Evolutionary conservation across 2,888 invertebrate species (phyloP), one percentile per base, ranked within the genome.

Genomic region (Melitaea athalia): DNA sequence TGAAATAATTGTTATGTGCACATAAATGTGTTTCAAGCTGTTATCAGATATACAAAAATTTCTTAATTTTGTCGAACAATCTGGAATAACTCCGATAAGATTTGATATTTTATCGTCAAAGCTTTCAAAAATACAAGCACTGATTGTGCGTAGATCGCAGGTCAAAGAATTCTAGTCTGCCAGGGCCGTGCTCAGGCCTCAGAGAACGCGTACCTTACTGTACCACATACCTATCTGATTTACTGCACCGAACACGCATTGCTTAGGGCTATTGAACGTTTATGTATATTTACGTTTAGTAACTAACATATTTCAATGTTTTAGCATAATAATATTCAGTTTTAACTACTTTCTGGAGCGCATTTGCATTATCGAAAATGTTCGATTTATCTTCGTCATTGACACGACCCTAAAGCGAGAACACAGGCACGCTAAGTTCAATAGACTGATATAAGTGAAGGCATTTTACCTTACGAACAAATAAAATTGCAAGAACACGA

Each of bases 401-500:
- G 50, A 50, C 55, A 15, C 68, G 69, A 57, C 72, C 74, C 73
- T 73, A 71, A 49, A 45, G 31, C 55, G 64, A 71, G 64, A 61
- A 70, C 72, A 69, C 72, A 74, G 68, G 72, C 72, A 70, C 67
- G 68, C 72, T 72, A 75, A 79, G 80, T 81, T 80, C 81, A 82
- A 79, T 79, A 81, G 77, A 78, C 81, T 71, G 71, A 72, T 74
- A 75, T 75, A 77, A 74, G 76, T 76, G 72, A 76, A 79, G 78
- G 77, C 74, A 77, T 78, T 74, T 78, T 75, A 75, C 77, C 72
- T 77, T 69, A 69, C 70, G 76, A 78, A 79, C 79, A 83, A 82
- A 83, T 82, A 81, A 84, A 82, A 81, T 78, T 71, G 80, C 79
- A 79, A 79, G 79, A 82, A 79, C 80, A 80, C 78, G 78, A 81